Evolutionary conservation across 2,113 vertebrate species (phyloP).

Genomic region (Oryctolagus cuniculus): DNA sequence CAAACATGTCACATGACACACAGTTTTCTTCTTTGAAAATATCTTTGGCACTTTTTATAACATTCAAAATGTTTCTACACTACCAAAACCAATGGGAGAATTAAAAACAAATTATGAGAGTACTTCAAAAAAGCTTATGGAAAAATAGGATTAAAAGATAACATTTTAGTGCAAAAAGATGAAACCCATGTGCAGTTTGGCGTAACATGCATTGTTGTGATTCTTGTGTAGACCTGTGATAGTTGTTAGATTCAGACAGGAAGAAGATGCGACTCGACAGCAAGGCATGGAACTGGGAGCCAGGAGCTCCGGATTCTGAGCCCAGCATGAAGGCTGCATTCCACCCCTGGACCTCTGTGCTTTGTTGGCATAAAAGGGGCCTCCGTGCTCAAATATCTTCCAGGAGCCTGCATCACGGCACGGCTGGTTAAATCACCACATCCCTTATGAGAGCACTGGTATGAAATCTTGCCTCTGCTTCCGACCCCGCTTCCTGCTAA

Average conservation of each 20-base stretch:
- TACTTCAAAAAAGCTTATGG: too few species aligned
- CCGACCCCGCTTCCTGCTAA: too few species aligned
- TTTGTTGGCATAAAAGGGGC: not conserved
- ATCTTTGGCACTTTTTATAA: not conserved
- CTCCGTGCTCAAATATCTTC: not conserved
- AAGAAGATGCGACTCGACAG: not conserved
- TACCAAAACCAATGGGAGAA: not conserved
- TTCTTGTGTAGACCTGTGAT: too few species aligned
- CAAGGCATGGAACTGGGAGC: not conserved
- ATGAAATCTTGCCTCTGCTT: too few species aligned
- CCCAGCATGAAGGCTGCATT: not conserved
- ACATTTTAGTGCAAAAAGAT: too few species aligned
- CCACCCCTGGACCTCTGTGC: not conserved
- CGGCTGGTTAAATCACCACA: too few species aligned
- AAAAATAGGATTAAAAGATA: too few species aligned
- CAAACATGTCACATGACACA: not conserved
- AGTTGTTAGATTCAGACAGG: not conserved
- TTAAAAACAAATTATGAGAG: slow-evolving; percentile 9
- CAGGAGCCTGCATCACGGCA: too few species aligned
- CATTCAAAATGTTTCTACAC: not conserved
- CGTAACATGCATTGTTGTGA: too few species aligned
- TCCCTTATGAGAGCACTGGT: too few species aligned
- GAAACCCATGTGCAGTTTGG: too few species aligned
- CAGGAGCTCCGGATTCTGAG: not conserved
- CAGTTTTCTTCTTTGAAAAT: slow-evolving; percentile 57